These are phyloP conservation scores for Saguinus midas DNA, from an alignment of 2,113 vertebrate genomes.

Conservation along the genomic window DNA sequence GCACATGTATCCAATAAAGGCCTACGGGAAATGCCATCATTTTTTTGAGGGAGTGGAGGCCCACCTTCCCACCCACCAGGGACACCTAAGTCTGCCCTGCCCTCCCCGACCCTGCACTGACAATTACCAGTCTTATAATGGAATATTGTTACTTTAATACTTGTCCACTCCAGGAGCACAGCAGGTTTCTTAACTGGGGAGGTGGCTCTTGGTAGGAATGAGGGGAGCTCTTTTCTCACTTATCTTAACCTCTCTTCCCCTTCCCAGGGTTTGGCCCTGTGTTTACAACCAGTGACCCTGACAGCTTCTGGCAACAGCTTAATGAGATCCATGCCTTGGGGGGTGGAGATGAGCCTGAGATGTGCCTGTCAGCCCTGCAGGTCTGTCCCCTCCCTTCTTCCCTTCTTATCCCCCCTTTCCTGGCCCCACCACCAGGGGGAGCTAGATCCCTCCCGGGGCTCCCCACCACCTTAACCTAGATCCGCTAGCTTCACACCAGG, in stretches of 20 bases:
- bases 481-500: neutral
- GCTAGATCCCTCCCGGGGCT: neutral
- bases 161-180: neutral
- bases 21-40: neutral
- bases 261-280: slow-evolving; percentile 88
- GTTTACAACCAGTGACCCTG: slow-evolving; percentile 86
- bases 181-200: neutral
- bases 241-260: neutral
- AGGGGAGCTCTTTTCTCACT: neutral
- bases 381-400: slow-evolving; percentile 62
- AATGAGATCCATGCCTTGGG: slow-evolving; percentile 85
- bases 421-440: neutral
- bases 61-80: neutral
- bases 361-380: slow-evolving; percentile 91
- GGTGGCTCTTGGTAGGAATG: neutral
- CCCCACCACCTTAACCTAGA: neutral
- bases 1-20: neutral
- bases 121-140: neutral
- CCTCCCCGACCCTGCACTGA: neutral
- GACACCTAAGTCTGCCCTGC: neutral
- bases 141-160: neutral
- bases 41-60: neutral
- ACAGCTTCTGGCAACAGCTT: slow-evolving; percentile 85
- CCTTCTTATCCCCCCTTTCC: neutral
- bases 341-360: slow-evolving; percentile 92